These are phyloP conservation scores for Xylocopa sonorina DNA, from an alignment of 1,140 invertebrate species.

Conservation along the genomic window DNA sequence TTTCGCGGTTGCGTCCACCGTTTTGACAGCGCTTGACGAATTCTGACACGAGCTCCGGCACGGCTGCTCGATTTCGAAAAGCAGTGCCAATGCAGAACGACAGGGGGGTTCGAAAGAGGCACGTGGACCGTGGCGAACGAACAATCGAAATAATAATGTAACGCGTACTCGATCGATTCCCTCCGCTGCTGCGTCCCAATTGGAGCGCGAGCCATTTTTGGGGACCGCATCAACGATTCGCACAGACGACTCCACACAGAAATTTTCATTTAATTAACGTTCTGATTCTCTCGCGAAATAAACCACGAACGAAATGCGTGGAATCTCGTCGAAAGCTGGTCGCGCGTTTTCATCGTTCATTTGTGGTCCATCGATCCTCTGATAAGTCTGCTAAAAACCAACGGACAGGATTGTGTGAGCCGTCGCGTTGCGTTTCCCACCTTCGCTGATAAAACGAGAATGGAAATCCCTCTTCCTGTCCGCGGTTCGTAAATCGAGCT, in stretches of 20 bases:
- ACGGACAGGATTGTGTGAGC: slow-evolving; percentile 32
- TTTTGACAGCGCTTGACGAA: slow-evolving; percentile 74
- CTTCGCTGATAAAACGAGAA: slow-evolving; percentile 49
- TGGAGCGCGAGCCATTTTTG: too few relatives aligned
- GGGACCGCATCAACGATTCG: neutral
- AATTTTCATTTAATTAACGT: too few relatives aligned
- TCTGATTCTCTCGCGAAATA: too few relatives aligned
- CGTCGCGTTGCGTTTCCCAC: slow-evolving; percentile 24
- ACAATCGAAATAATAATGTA: slow-evolving; percentile 70
- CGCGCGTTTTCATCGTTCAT: neutral
- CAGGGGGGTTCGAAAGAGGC: neutral
- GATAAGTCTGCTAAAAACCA: neutral
- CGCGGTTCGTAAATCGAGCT: slow-evolving; percentile 63
- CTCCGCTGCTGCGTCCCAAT: neutral
- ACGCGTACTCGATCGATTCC: slow-evolving; percentile 49
- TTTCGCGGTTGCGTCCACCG: slow-evolving; percentile 28
- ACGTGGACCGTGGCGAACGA: slow-evolving; percentile 43
- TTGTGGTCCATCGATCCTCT: slow-evolving; percentile 37
- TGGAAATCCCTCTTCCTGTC: slow-evolving; percentile 67
- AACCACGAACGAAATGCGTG: too few relatives aligned
- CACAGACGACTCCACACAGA: too few relatives aligned
- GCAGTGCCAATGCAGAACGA: neutral
- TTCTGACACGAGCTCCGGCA: slow-evolving; percentile 61
- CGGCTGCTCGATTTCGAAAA: slow-evolving; percentile 31
- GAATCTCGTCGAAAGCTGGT: neutral